phyloP scores from a whole-genome alignment of 2,888 invertebrate genomes.

The Andrena chrysosceles region DNA sequence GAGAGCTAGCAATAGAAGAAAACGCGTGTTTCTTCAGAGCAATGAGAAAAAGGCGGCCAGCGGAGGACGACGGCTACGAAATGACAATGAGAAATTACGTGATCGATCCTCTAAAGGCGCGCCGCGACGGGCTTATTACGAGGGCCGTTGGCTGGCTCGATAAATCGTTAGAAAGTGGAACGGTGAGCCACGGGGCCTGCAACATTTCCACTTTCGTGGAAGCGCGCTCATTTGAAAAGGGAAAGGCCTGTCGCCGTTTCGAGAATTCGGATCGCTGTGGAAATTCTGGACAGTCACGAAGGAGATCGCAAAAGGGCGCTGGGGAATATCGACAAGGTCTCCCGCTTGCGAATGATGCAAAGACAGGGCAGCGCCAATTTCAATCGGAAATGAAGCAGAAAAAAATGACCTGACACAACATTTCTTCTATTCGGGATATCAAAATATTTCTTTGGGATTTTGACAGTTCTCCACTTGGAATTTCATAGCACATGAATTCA shows the following conservation, averaged over 20 bases:
- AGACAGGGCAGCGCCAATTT: too few species aligned
- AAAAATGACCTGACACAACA: too few species aligned
- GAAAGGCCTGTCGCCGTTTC: constrained; percentile 47
- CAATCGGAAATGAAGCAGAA: too few species aligned
- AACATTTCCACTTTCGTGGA: constrained; percentile 69
- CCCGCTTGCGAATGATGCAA: not conserved
- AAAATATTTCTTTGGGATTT: too few species aligned
- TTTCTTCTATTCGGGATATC: too few species aligned
- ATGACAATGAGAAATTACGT: constrained; percentile 58
- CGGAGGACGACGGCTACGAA: constrained; percentile 49
- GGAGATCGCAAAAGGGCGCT: constrained; percentile 40
- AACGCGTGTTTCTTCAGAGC: constrained; percentile 49
- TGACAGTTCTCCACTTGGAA: too few species aligned
- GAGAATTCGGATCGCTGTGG: constrained; percentile 54
- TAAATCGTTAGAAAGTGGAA: constrained; percentile 76
- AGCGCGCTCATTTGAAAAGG: constrained; percentile 60
- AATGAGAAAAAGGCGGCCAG: constrained; percentile 45
- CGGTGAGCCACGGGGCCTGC: constrained; percentile 61
- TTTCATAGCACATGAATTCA: too few species aligned
- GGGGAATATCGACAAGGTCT: constrained; percentile 34
- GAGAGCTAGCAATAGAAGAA: constrained; percentile 35
- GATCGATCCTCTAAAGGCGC: constrained; percentile 60
- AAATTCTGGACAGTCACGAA: constrained; percentile 49
- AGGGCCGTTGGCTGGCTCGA: constrained; percentile 58
- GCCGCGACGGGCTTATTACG: constrained; percentile 53